Evolutionary conservation across 2,113 vertebrate species (phyloP).

Genomic region (Sinocyclocheilus anophthalmus): DNA sequence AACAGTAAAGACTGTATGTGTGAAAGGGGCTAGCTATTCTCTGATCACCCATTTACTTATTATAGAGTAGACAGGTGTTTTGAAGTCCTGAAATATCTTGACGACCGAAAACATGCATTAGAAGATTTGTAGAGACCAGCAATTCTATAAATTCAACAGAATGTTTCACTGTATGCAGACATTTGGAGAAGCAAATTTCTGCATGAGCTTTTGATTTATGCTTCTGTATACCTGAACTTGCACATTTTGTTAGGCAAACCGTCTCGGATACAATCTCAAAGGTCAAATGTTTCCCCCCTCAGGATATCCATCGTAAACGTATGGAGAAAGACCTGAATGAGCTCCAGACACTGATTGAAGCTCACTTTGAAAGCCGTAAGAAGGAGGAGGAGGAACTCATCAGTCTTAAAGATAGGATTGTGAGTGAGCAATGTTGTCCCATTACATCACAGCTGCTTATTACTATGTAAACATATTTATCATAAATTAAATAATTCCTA

Average conservation of each 20-base stretch:
- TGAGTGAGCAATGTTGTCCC: conserved; percentile 63
- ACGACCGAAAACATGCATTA: neutral
- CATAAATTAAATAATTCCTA: no score
- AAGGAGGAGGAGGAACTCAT: conserved; percentile 95
- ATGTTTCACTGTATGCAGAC: neutral
- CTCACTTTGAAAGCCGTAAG: conserved; percentile 92
- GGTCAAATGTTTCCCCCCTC: conserved; percentile 4
- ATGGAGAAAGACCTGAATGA: conserved; percentile 97
- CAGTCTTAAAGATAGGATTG: conserved; percentile 89
- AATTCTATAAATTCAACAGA: neutral
- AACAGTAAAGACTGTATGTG: no score
- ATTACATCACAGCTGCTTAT: neutral
- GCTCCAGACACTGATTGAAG: conserved; percentile 90
- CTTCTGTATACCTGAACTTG: neutral
- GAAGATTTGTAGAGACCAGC: neutral
- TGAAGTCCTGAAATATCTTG: neutral
- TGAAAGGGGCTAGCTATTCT: no score
- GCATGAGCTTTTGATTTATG: neutral
- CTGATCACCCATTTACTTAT: neutral
- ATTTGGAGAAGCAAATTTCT: neutral
- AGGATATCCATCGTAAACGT: conserved; percentile 96
- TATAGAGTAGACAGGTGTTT: neutral
- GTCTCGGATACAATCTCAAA: neutral
- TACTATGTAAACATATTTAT: neutral
- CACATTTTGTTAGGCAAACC: neutral